Conservation (phyloP, 1,140 invertebrate species). For the Tenebrio molitor region DNA sequence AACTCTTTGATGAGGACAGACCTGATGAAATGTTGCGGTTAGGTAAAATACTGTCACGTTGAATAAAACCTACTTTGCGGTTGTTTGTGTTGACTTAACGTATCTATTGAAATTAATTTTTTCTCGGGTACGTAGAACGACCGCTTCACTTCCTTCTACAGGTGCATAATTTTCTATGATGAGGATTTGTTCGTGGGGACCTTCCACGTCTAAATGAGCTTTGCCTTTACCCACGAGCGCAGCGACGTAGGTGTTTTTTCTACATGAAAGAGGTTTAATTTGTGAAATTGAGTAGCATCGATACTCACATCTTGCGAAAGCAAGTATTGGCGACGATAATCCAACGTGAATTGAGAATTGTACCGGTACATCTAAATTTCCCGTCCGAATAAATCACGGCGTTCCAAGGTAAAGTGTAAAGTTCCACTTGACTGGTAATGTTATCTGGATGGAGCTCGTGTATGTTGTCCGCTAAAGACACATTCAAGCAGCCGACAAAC, state of each 20-base stretch:
- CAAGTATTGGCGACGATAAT: constrained; percentile 74
- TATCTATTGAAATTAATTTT: constrained; percentile 71
- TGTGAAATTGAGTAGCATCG: neutral
- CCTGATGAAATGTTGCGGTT: constrained; percentile 10
- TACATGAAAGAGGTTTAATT: constrained; percentile 59
- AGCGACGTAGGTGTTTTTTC: constrained; percentile 68
- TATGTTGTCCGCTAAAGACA: constrained; percentile 47
- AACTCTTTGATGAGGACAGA: constrained; percentile 60
- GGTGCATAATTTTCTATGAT: constrained; percentile 71
- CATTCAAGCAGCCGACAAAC: constrained; percentile 62
- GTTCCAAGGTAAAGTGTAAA: constrained; percentile 76
- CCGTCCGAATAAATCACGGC: constrained; percentile 78
- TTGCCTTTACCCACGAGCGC: constrained; percentile 77
- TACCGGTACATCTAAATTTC: constrained; percentile 74
- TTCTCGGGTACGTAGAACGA: constrained; percentile 73
- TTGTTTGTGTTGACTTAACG: constrained; percentile 73
- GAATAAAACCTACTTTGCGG: constrained; percentile 65
- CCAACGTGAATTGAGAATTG: constrained; percentile 75
- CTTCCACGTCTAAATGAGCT: constrained; percentile 69
- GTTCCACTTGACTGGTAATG: constrained; percentile 51
- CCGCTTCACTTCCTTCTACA: constrained; percentile 67
- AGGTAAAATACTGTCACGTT: neutral
- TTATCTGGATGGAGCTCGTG: constrained; percentile 47
- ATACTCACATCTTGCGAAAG: constrained; percentile 46
- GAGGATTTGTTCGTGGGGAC: constrained; percentile 77